These are phyloP conservation scores for Drosophila novamexicana DNA, from an alignment of 1,140 invertebrate genomes.

Conservation along the genomic window DNA sequence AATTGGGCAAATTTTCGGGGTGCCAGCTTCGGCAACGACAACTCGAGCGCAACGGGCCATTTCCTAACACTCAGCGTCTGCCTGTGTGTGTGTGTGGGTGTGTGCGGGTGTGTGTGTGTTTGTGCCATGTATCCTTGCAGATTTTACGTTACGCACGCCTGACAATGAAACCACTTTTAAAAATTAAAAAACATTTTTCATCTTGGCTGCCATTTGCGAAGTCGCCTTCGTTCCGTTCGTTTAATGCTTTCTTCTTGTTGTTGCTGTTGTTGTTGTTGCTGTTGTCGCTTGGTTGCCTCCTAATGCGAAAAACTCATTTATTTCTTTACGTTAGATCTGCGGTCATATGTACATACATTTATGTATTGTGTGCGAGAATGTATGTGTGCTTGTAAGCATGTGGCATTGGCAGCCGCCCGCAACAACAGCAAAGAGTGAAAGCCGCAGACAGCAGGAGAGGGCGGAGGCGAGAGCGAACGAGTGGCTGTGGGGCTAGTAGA, in stretches of 20 bases:
- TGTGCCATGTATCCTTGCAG: conserved; percentile 53
- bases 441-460: conserved; percentile 23
- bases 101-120: no score
- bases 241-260: conserved; percentile 57
- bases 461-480: conserved; percentile 5
- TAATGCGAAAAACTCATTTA: conserved; percentile 82
- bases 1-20: conserved; percentile 4
- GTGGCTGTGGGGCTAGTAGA: conserved; percentile 8
- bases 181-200: conserved; percentile 84
- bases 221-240: conserved; percentile 52
- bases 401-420: conserved; percentile 25
- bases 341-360: conserved; percentile 53
- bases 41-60: conserved; percentile 76
- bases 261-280: conserved; percentile 51
- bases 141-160: conserved; percentile 82
- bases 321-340: conserved; percentile 80
- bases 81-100: conserved; percentile 16
- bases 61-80: conserved; percentile 46
- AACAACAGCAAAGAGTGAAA: conserved; percentile 54
- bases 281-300: conserved; percentile 78
- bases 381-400: conserved; percentile 1
- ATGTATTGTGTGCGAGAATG: conserved; percentile 14
- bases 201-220: conserved; percentile 74
- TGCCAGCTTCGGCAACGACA: conserved; percentile 44
- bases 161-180: conserved; percentile 84